phyloP scores from a whole-genome alignment of 2,888 invertebrate species.

The Slavum lentiscoides region DNA sequence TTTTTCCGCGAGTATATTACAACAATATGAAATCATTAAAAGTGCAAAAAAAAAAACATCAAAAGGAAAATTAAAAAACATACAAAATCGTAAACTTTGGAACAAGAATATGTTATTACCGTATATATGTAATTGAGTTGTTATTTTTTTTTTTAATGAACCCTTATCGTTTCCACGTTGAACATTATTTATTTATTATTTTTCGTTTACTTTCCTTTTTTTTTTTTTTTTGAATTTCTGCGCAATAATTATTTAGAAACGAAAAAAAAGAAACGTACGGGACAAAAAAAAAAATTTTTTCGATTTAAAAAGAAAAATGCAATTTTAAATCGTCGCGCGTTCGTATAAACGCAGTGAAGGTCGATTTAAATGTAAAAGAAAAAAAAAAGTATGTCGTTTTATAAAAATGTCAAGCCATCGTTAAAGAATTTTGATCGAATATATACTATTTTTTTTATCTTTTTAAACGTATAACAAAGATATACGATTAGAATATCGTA shows the following conservation, averaged over 20 bases:
- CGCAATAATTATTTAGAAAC: neutral
- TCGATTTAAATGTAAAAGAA: too few relatives aligned
- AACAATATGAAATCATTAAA: slow-evolving; percentile 16
- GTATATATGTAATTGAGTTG: slow-evolving; percentile 14
- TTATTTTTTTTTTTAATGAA: neutral
- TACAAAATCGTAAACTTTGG: neutral
- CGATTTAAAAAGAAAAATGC: too few relatives aligned
- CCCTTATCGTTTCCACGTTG: slow-evolving; percentile 7
- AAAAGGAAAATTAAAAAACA: slow-evolving; percentile 7
- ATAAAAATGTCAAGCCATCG: too few relatives aligned
- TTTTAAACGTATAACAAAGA: too few relatives aligned
- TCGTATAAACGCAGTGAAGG: too few relatives aligned
- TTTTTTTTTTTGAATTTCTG: neutral
- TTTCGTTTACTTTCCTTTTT: neutral
- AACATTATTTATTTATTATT: neutral
- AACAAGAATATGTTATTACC: slow-evolving; percentile 8
- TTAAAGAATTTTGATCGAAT: too few relatives aligned
- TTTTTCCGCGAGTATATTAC: neutral
- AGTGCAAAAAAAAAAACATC: neutral
- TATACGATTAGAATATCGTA: too few relatives aligned
- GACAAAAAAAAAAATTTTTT: too few relatives aligned
- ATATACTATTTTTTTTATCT: too few relatives aligned
- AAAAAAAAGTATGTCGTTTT: too few relatives aligned
- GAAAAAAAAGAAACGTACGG: too few relatives aligned
- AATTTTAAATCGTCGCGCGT: too few relatives aligned